A percentile compares a stretch with the other conserved stretches of the same genome.
phyloP scores from a whole-genome alignment of 2,888 invertebrate genomes.

The Philereme vetulata region DNA sequence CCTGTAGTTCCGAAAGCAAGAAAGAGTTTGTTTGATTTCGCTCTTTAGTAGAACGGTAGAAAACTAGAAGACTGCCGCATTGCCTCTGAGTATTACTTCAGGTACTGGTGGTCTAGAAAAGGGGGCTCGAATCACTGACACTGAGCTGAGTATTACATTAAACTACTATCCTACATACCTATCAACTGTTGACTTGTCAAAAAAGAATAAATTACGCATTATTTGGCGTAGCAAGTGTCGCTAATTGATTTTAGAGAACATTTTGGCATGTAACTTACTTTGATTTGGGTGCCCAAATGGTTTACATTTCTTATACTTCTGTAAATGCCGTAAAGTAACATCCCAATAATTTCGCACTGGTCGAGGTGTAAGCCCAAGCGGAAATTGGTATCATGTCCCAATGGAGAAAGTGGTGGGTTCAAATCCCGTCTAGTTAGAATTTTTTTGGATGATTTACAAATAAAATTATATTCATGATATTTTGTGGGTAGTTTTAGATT shows the following conservation, averaged over 20 bases:
- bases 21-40: slow-evolving; percentile 32
- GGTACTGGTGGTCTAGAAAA: slow-evolving; percentile 92
- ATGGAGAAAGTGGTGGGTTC: no score
- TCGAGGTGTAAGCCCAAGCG: no score
- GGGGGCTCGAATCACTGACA: slow-evolving; percentile 49
- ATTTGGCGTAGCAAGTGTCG: background rate
- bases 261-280: background rate
- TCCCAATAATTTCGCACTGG: no score
- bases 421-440: no score
- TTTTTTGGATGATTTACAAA: background rate
- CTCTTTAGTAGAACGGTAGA: slow-evolving; percentile 55
- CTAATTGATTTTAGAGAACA: background rate
- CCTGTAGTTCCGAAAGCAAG: slow-evolving; percentile 40
- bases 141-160: slow-evolving; percentile 20
- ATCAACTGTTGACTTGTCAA: background rate
- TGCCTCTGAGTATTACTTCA: slow-evolving; percentile 99
- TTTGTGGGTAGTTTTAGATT: background rate
- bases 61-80: slow-evolving; percentile 78
- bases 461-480: background rate
- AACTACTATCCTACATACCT: slow-evolving; percentile 1
- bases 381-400: no score
- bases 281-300: no score
- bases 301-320: no score
- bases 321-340: no score
- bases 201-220: background rate